Percentiles rank a stretch among this genome's conserved stretches.
Evolutionary conservation across 2,797 vertebrate genomes (phyloP).

Genomic region (Microchirus variegatus): DNA sequence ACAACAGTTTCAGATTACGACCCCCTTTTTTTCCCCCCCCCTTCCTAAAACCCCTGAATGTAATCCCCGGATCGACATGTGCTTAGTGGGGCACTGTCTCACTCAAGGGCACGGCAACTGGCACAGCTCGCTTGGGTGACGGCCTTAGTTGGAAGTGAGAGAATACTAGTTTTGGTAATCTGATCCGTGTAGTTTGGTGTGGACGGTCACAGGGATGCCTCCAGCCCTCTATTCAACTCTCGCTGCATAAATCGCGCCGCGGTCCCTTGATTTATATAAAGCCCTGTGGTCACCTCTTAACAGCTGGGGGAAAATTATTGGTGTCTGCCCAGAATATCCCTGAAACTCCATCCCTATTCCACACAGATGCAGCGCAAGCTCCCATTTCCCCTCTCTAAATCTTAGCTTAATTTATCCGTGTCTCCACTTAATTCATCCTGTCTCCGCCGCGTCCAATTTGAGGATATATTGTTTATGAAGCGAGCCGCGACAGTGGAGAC

Average conservation of each 20-base stretch:
- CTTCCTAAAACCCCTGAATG: constrained; percentile 74
- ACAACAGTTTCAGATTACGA: constrained; percentile 82
- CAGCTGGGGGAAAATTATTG: constrained; percentile 73
- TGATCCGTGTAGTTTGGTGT: constrained; percentile 62
- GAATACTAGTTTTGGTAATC: constrained; percentile 70
- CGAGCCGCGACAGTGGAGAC: constrained; percentile 42
- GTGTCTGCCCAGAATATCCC: constrained; percentile 67
- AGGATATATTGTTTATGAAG: constrained; percentile 49
- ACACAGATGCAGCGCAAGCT: constrained; percentile 45
- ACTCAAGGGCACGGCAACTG: constrained; percentile 82
- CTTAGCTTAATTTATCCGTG: constrained; percentile 61
- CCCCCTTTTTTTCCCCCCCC: constrained; percentile 73
- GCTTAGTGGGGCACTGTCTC: constrained; percentile 73
- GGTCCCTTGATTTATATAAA: constrained; percentile 74
- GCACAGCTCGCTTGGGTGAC: constrained; percentile 59
- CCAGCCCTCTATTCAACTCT: constrained; percentile 59
- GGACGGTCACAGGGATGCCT: constrained; percentile 59
- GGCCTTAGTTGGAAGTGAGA: constrained; percentile 73
- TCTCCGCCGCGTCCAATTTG: constrained; percentile 38
- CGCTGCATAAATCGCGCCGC: constrained; percentile 58
- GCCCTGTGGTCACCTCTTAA: constrained; percentile 68
- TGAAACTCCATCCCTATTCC: constrained; percentile 60
- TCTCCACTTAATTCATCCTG: constrained; percentile 33
- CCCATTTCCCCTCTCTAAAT: constrained; percentile 69
- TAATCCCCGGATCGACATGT: constrained; percentile 78